phyloP scores from a whole-genome alignment of 2,888 invertebrate species.

The Pollenia griseotomentosa region DNA sequence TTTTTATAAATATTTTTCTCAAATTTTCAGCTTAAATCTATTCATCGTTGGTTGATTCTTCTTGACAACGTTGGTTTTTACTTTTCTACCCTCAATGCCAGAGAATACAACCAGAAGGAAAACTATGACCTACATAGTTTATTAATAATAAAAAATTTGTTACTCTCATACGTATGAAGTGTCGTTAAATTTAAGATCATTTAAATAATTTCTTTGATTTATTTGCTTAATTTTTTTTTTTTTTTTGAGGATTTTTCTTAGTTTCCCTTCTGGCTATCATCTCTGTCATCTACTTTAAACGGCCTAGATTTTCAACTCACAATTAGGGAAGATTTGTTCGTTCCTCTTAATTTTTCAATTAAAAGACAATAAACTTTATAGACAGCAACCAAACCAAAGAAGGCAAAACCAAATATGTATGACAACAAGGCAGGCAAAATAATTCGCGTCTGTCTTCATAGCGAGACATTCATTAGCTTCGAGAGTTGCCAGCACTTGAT shows the following conservation, averaged over 20 bases:
- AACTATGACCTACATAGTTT: too few relatives aligned
- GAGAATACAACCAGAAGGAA: too few relatives aligned
- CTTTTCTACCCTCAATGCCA: not conserved
- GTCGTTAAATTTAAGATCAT: too few relatives aligned
- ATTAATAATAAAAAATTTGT: too few relatives aligned
- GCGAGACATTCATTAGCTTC: not conserved
- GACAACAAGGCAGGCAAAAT: constrained; percentile 47
- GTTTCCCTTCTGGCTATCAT: too few relatives aligned
- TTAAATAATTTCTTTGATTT: too few relatives aligned
- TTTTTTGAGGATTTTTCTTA: not conserved
- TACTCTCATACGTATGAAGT: too few relatives aligned
- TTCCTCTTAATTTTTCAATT: not conserved
- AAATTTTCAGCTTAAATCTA: constrained; percentile 53
- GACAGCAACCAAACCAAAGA: not conserved
- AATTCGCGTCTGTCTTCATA: constrained; percentile 6
- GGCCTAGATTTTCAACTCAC: constrained; percentile 22
- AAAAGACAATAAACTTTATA: not conserved
- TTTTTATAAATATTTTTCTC: not conserved
- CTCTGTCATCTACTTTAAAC: not conserved
- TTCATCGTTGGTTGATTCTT: constrained; percentile 46
- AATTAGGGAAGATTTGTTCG: constrained; percentile 14
- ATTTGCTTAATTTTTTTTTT: not conserved
- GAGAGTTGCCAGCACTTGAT: constrained; percentile 39
- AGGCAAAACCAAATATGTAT: constrained; percentile 61
- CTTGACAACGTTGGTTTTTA: constrained; percentile 10